Evolutionary conservation across 2,888 invertebrate species (phyloP).

Genomic region (Orchesellides sinensis): DNA sequence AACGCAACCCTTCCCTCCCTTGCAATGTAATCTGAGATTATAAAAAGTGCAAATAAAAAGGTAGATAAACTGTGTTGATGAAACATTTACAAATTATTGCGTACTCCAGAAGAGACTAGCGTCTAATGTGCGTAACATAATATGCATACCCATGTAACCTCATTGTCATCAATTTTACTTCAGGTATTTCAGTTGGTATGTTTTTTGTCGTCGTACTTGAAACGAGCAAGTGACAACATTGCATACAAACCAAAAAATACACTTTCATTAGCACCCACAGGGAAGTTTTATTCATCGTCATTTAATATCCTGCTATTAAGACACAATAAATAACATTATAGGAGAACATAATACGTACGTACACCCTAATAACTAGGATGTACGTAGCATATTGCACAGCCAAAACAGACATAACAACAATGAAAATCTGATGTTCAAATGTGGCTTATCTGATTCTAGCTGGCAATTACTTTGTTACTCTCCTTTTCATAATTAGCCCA

Average conservation of each 20-base stretch:
- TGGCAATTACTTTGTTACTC: constrained; percentile 32
- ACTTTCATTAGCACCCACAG: constrained; percentile 57
- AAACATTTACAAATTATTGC: neutral
- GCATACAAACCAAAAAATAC: constrained; percentile 12
- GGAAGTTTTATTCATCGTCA: constrained; percentile 35
- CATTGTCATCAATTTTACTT: no score
- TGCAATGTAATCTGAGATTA: constrained; percentile 18
- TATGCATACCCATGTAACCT: no score
- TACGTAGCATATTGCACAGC: neutral
- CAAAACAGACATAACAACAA: constrained; percentile 1
- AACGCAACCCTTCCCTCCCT: constrained; percentile 6
- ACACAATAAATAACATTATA: neutral
- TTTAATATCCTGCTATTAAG: neutral
- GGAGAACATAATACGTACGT: no score
- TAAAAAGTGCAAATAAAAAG: neutral
- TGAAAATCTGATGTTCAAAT: constrained; percentile 37
- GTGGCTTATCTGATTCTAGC: constrained; percentile 42
- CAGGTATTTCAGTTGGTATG: no score
- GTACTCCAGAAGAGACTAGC: neutral
- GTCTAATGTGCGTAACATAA: no score
- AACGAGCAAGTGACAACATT: constrained; percentile 1
- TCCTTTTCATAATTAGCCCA: constrained; percentile 40
- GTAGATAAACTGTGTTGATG: neutral
- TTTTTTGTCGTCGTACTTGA: neutral
- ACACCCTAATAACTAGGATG: neutral